These are phyloP conservation scores for Pachydiplax longipennis DNA, from an alignment of 2,888 invertebrate genomes.

Conservation along the genomic window DNA sequence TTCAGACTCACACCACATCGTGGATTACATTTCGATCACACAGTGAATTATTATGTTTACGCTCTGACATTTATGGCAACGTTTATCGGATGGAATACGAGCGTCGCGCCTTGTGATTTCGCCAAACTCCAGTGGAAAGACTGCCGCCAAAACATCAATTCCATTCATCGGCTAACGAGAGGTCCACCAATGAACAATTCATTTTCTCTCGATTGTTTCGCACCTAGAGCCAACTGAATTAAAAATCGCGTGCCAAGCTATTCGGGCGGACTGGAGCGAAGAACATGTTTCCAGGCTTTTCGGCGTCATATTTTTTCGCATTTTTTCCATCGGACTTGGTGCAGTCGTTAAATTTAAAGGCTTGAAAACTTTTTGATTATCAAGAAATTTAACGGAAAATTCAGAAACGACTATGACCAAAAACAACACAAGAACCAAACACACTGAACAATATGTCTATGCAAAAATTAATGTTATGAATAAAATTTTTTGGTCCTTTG, in stretches of 20 bases:
- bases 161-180: not conserved
- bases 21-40: not conserved
- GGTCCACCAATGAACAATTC: not conserved
- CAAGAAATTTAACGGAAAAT: no score
- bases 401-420: not conserved
- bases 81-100: not conserved
- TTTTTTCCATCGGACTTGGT: no score
- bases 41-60: not conserved
- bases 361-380: no score
- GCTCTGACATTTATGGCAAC: not conserved
- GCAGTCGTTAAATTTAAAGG: no score
- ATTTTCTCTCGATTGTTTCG: no score
- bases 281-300: no score
- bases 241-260: no score
- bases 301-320: no score
- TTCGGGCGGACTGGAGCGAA: no score
- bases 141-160: not conserved
- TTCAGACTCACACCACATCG: not conserved
- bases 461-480: not conserved
- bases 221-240: no score
- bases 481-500: slow-evolving; percentile 44
- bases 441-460: not conserved
- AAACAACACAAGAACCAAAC: not conserved
- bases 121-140: not conserved
- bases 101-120: not conserved